Evolutionary conservation across 2,113 vertebrate species (phyloP), one percentile per base, ranked within the genome.

Genomic region (Promerops cafer): DNA sequence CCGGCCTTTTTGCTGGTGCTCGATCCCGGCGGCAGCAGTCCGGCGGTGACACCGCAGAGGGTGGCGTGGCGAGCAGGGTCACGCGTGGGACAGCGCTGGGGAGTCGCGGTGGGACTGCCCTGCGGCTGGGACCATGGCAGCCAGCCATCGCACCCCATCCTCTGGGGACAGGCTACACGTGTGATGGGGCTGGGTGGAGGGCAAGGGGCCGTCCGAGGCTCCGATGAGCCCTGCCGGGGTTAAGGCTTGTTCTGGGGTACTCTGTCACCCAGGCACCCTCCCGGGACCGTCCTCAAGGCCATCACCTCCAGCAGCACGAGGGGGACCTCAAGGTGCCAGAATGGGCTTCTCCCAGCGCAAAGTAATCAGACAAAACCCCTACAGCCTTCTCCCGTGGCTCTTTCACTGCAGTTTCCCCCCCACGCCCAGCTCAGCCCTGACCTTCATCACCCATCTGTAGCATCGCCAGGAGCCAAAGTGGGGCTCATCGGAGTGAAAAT

Each of bases 401-500:
- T 74, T 47, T 28, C 12, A 18, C 42, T 28, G 64, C 49, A 39
- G 53, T 45, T 79, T 22, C 18, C 37, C 8, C 24, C 10, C 22
- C 3, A 1, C 2, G 6, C 27, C 21, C 40, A 35, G 39, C 31
- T 22, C 77, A 59, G 26, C 59, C 53, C 56, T 31, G 69, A 40
- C 37, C 28, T 83, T 68, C 26, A 13, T 16, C 16, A 33, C n/a
- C 19, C 75, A 14, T 40, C 45, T 54, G 56, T 24, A 35, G 24
- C 59, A 83, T 7, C 45, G 37, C 53, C 74, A 68, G 65, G 24
- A 84, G 44, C 39, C 33, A 10, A 61, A 52, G 33, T 0, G 7
- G 13, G 5, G 16, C 49, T 23, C 9, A 4, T 33, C 0, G 0
- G 40, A 52, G 22, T 18, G 11, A 59, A 24, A 82, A 26, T 11